phyloP scores from a whole-genome alignment of 2,113 vertebrate genomes.

The Colossoma macropomum region DNA sequence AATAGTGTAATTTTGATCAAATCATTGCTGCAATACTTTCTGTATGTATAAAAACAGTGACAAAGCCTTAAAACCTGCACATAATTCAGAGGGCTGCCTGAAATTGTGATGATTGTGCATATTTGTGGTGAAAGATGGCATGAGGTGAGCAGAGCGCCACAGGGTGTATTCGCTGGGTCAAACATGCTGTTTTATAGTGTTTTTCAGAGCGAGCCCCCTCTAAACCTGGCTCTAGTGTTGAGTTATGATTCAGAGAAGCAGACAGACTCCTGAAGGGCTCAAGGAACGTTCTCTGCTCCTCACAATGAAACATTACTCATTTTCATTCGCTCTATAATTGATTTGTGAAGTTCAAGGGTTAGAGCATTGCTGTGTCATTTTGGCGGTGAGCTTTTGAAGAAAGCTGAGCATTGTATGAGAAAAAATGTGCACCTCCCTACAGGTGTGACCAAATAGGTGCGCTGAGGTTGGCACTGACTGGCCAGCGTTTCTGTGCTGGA shows the following conservation, averaged over 20 bases:
- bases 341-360: constrained; percentile 36
- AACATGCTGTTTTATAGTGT: constrained; percentile 37
- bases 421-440: not conserved
- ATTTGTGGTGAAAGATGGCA: not conserved
- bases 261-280: constrained; percentile 24
- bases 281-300: constrained; percentile 8
- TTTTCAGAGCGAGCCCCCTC: constrained; percentile 8
- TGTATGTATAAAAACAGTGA: not conserved
- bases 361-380: constrained; percentile 11
- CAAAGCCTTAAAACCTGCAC: not conserved
- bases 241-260: constrained; percentile 8
- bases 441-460: not conserved
- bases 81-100: not conserved
- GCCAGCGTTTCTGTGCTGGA: not conserved
- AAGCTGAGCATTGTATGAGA: not conserved
- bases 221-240: constrained; percentile 34
- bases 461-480: not conserved
- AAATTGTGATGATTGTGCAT: not conserved
- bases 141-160: not conserved
- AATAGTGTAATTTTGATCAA: no score
- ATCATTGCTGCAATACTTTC: no score
- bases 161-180: not conserved
- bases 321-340: constrained; percentile 37
- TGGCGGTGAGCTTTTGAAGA: not conserved
- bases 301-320: constrained; percentile 36